Evolutionary conservation across 2,113 vertebrate species (phyloP).

Genomic region (Columbina picui): DNA sequence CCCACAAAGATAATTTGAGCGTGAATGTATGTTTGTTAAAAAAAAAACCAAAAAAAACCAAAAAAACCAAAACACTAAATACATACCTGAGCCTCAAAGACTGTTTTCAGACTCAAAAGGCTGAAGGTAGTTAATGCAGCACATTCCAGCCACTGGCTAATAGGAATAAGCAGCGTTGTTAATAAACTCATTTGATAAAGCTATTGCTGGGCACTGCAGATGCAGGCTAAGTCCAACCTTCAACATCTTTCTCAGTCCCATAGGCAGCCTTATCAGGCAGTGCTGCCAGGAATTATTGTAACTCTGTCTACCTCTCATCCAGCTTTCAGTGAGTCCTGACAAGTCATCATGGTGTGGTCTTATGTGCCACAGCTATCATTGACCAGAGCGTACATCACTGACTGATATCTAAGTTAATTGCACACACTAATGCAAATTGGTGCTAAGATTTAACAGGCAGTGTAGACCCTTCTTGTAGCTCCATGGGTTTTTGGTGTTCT

Average conservation of each 20-base stretch:
- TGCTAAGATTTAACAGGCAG: not conserved
- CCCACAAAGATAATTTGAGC: not conserved
- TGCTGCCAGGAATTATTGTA: not conserved
- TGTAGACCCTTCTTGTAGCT: not conserved
- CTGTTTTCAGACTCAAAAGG: not conserved
- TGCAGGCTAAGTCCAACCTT: not conserved
- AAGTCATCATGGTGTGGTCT: not conserved
- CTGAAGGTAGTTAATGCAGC: not conserved
- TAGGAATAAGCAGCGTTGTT: not conserved
- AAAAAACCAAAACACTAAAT: not conserved
- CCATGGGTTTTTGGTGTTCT: not conserved
- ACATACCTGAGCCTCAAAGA: not conserved
- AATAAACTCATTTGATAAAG: constrained; percentile 40
- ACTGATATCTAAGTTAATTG: not conserved
- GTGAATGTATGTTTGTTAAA: not conserved
- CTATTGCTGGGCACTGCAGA: constrained; percentile 16
- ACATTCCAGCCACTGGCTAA: not conserved
- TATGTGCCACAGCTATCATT: not conserved
- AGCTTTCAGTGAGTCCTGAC: not conserved
- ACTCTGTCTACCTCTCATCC: not conserved
- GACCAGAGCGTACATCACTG: not conserved
- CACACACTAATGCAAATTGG: not conserved
- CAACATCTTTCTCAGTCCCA: not conserved
- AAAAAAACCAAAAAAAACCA: not conserved
- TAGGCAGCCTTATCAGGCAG: not conserved